Evolutionary conservation across 2,797 vertebrate species (phyloP), one percentile per base, ranked within the genome.

Genomic region (Syndactyla subalaris): DNA sequence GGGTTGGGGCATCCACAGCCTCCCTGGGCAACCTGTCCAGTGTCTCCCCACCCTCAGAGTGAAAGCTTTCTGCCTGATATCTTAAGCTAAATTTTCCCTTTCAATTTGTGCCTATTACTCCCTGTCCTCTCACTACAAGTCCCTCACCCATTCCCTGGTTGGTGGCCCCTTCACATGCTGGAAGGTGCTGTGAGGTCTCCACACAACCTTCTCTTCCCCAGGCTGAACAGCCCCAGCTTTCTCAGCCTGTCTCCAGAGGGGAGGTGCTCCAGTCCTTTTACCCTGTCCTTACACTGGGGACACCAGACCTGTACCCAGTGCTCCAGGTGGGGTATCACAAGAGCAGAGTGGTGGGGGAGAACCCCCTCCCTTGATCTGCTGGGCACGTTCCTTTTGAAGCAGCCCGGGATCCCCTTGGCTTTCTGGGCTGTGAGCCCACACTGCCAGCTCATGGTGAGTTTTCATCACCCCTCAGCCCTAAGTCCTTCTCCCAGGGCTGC

Each of bases 271-370:
- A 38, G 27, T 38, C 27, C 63, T 43, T 17, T n/a, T 8, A 6
- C 1, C 55, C 3, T 9, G 8, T 45, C 38, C 16, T 32, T 16
- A 1, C 0, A 0, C 6, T 70, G 63, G 7, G 38, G 29, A 26
- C 29, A 20, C 32, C 65, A 34, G 63, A 26, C 0, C 22, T 76
- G 77, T 68, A 20, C 36, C 43, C 57, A 49, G 63, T 32, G 2
- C 63, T 89, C 71, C 36, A 21, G 49, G 13, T 39, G 43, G 19
- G 32, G 10, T 70, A 22, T 55, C 23, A 12, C 22, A 14, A 3
- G 55, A 27, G 41, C 63, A 61, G 62, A 19, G 61, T 54, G 36
- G 27, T 43, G 55, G 22, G n/a, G 30, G 20, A 26, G 57, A 30
- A 10, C 30, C 29, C 43, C 36, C 17, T 71, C 20, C 65, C 24